Base-by-base conservation (phyloP, 2,888 invertebrate species). In the Drosophila cracens region DNA sequence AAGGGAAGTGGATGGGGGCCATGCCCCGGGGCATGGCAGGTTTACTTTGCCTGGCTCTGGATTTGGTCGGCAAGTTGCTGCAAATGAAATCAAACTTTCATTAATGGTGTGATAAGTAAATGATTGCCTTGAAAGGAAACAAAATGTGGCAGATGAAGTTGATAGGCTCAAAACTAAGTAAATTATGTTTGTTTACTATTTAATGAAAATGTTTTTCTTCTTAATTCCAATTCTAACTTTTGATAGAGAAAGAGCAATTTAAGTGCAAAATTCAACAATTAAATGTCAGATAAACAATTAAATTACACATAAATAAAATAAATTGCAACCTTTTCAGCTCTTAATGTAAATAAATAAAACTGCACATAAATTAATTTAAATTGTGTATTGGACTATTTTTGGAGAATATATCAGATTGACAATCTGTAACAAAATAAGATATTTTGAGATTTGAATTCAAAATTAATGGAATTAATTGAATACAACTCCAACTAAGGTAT, bases 51-150 rank as follows among this genome's bases (percentile, higher is more conserved):
- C 34, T 34, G 46, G 25, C 27, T 31, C 58, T 70, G 58, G 60
- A 46, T 25, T 63, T 69, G 67, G 60, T 67, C 60, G 52, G 70
- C 34, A 16, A 33, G 18, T 65, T 56, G 48, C 68, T 56, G 34
- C 56, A 73, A 81, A 87, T 87, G 63, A 74, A 82, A 83, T 81
- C 81, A 78, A 74, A 81, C 71, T 62, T 79, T 34, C 29, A 21
- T 11, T n/a, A 13, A 64, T 67, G 70, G 53, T 61, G 63, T 49
- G 51, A 53, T 54, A 58, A 66, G 66, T 59, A 62, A 58, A 59
- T 62, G 46, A 46, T 3, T 29, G 34, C 46, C 2, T 27, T 13
- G 11, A 31, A 16, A 33, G 2, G 34, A 5, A 25, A 16, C 8
- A 46, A 46, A 46, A 46, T 46, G 46, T 25, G 1, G 38, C 36